phyloP scores from a whole-genome alignment of 2,888 invertebrate species.

The Heterodera filipjevi region DNA sequence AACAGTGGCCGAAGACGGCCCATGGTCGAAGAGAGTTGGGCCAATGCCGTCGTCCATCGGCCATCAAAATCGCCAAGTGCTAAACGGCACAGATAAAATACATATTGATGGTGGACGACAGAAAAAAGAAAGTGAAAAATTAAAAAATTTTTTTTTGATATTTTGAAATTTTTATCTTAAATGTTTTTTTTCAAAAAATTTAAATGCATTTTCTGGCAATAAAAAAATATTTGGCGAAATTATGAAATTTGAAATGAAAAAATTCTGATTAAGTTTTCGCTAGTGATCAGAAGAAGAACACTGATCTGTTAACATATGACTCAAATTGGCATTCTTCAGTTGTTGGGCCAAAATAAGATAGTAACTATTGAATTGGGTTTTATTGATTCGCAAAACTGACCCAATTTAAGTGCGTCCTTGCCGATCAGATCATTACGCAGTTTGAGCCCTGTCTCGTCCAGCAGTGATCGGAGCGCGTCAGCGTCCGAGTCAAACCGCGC shows the following conservation, averaged over 20 bases:
- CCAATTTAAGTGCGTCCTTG: not conserved
- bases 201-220: too few species aligned
- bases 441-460: not conserved
- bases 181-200: too few species aligned
- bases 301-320: too few species aligned
- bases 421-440: not conserved
- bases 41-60: not conserved
- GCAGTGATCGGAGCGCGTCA: not conserved
- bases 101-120: not conserved
- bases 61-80: not conserved
- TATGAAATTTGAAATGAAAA: too few species aligned
- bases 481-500: slow-evolving; percentile 14
- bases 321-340: too few species aligned
- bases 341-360: too few species aligned
- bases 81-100: not conserved
- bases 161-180: too few species aligned
- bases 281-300: too few species aligned
- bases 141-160: too few species aligned
- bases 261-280: too few species aligned
- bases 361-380: too few species aligned
- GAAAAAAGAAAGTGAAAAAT: not conserved
- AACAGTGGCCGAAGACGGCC: not conserved
- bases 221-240: too few species aligned
- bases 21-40: not conserved
- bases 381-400: not conserved